These are phyloP conservation scores for Sternarchorhynchus goeldii DNA, from an alignment of 2,797 vertebrate species.

Conservation along the genomic window DNA sequence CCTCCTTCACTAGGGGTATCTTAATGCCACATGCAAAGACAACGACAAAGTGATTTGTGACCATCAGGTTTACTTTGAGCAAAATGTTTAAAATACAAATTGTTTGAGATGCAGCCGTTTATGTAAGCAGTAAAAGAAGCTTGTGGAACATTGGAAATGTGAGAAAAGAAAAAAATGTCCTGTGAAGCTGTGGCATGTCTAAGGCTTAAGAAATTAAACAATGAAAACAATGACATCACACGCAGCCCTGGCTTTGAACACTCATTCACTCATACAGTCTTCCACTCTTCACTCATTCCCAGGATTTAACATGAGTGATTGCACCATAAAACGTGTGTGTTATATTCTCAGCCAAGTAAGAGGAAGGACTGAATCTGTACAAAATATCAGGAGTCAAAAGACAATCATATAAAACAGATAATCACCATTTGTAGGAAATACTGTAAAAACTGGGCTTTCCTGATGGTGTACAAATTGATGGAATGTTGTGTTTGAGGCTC, in stretches of 20 bases:
- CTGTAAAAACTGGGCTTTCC: slow-evolving; percentile 18
- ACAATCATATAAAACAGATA: slow-evolving; percentile 69
- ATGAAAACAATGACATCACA: slow-evolving; percentile 9
- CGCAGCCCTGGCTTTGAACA: not conserved
- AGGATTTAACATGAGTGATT: slow-evolving; percentile 40
- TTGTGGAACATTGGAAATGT: slow-evolving; percentile 61
- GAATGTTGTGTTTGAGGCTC: slow-evolving; percentile 80
- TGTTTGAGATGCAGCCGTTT: slow-evolving; percentile 42
- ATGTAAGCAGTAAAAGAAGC: slow-evolving; percentile 50
- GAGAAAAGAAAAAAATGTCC: slow-evolving; percentile 57
- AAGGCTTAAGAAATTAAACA: slow-evolving; percentile 74
- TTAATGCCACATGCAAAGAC: slow-evolving; percentile 8
- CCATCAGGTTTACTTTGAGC: slow-evolving; percentile 27
- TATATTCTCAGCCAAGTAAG: slow-evolving; percentile 25
- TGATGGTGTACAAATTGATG: slow-evolving; percentile 71
- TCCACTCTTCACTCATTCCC: slow-evolving; percentile 21
- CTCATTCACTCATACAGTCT: too few species aligned
- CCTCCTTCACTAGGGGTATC: not conserved
- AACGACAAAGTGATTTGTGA: not conserved
- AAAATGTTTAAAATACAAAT: slow-evolving; percentile 33
- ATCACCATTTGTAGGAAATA: slow-evolving; percentile 64
- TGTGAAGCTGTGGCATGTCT: slow-evolving; percentile 67
- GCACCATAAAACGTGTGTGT: slow-evolving; percentile 28
- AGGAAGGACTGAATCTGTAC: slow-evolving; percentile 54
- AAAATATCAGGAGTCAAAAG: slow-evolving; percentile 64